Evolutionary conservation across 2,113 vertebrate species (phyloP).

Genomic region (Neoarius graeffei): DNA sequence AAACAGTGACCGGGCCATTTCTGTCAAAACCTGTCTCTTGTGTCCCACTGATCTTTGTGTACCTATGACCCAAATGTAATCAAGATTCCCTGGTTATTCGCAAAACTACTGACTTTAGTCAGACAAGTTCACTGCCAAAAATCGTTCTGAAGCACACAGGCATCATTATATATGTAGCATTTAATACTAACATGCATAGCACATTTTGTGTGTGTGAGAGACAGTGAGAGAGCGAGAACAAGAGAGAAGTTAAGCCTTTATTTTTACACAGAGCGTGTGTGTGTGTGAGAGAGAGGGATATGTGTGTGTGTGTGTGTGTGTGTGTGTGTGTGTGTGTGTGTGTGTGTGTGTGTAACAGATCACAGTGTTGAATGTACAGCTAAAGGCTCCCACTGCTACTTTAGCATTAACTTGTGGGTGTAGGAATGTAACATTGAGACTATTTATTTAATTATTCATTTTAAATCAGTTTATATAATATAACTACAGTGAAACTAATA

Average conservation of each 20-base stretch:
- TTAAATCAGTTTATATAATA: neutral
- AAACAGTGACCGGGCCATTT: conserved; percentile 62
- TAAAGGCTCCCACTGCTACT: conserved; percentile 47
- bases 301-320: neutral
- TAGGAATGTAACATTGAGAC: conserved; percentile 32
- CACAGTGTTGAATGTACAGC: conserved; percentile 4
- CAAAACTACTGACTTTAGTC: conserved; percentile 4
- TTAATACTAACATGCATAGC: conserved; percentile 40
- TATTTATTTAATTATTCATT: conserved; percentile 32
- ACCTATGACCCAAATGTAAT: conserved; percentile 51
- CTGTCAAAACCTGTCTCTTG: conserved; percentile 56
- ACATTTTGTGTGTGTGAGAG: conserved; percentile 17
- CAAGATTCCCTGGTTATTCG: conserved; percentile 40
- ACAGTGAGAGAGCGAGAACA: neutral
- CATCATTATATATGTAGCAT: conserved; percentile 50
- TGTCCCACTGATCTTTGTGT: conserved; percentile 61
- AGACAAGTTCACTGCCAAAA: conserved; percentile 45
- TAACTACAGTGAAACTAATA: neutral
- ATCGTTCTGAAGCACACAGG: conserved; percentile 25
- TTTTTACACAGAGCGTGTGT: conserved; percentile 26
- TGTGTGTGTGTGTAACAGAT: neutral
- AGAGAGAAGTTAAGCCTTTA: neutral
- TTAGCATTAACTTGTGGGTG: conserved; percentile 7
- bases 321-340: neutral
- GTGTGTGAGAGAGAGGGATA: no score